These are phyloP conservation scores for Merodon equestris DNA, from an alignment of 2,888 invertebrate species.

Conservation along the genomic window DNA sequence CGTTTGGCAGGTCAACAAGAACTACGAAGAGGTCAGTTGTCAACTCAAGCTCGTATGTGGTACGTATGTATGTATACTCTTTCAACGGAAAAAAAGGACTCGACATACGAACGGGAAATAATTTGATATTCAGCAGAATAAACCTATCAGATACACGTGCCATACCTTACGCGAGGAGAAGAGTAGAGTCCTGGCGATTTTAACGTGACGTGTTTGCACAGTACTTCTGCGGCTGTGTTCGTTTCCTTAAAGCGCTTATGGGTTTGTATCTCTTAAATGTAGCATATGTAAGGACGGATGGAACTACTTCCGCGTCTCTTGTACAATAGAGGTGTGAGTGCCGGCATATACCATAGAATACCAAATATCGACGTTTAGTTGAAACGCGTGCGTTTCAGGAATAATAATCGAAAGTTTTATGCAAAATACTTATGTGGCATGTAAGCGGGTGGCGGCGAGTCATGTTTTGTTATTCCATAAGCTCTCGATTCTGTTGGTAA, in stretches of 20 bases:
- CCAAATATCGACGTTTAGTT: too few species aligned
- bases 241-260: conserved; percentile 6
- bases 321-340: too few species aligned
- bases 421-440: too few species aligned
- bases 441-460: too few species aligned
- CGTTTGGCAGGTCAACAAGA: conserved; percentile 14
- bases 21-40: not conserved
- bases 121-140: too few species aligned
- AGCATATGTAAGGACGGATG: conserved; percentile 3
- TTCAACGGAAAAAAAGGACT: not conserved
- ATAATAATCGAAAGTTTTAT: too few species aligned
- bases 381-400: too few species aligned
- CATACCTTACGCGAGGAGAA: not conserved
- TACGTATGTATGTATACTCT: not conserved
- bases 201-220: conserved; percentile 26
- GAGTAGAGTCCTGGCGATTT: not conserved
- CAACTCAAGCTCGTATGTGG: not conserved
- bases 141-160: conserved; percentile 27
- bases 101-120: not conserved
- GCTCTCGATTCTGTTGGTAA: too few species aligned
- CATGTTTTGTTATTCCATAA: too few species aligned
- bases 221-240: conserved; percentile 10
- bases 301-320: conserved; percentile 4
- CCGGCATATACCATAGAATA: too few species aligned
- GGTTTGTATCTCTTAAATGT: too few species aligned